phyloP scores from a whole-genome alignment of 2,113 vertebrate species.

The Parotia lawesii region DNA sequence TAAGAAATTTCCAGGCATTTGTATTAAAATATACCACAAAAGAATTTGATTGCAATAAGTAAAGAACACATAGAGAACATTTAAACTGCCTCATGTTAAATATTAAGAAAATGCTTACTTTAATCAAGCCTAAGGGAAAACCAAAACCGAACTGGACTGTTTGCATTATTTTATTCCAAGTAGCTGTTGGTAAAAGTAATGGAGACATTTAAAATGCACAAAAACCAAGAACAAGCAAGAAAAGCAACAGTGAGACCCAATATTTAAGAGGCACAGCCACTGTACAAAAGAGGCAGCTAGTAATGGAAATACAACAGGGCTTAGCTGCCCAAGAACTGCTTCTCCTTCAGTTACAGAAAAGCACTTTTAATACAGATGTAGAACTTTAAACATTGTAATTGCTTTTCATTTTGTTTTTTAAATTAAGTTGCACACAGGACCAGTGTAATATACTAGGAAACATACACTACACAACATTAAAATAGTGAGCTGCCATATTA shows the following conservation, averaged over 20 bases:
- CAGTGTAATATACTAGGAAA: not conserved
- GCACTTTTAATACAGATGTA: not conserved
- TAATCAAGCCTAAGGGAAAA: not conserved
- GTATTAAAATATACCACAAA: not conserved
- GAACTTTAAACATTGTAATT: accelerated
- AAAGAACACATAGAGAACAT: not conserved
- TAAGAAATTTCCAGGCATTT: not conserved
- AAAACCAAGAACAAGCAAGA: not conserved
- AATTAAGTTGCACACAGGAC: not conserved
- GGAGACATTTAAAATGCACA: not conserved
- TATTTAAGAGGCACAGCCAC: not conserved
- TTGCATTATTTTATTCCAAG: not conserved
- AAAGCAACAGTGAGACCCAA: not conserved
- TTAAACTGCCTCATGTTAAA: not conserved
- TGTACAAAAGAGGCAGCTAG: not conserved
- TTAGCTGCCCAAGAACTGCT: not conserved
- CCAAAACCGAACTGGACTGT: not conserved
- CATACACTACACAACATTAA: not conserved
- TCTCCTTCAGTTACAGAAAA: not conserved
- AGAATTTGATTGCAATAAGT: not conserved
- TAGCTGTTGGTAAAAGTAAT: not conserved
- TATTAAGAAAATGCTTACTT: not conserved
- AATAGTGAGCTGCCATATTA: not conserved
- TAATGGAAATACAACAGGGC: not conserved
- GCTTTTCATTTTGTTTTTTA: not conserved